Conservation (phyloP, 2,888 invertebrate genomes). For the Argyresthia goedartella region DNA sequence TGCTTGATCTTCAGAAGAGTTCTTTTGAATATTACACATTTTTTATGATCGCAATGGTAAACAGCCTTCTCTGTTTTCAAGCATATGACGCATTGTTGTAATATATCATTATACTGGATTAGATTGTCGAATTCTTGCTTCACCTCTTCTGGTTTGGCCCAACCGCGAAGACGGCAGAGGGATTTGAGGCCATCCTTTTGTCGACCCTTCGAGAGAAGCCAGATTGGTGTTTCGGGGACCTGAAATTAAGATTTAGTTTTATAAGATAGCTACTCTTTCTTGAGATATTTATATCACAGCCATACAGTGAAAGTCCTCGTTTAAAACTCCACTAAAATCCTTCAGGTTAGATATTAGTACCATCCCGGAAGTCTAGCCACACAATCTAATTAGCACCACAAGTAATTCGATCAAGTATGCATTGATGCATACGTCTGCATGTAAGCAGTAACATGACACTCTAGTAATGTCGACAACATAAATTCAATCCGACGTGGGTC, state of each 20-base stretch:
- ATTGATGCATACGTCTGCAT: no score
- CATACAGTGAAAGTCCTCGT: no score
- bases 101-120: slow-evolving; percentile 45
- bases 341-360: no score
- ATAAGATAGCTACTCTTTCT: no score
- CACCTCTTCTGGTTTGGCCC: slow-evolving; percentile 62
- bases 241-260: slow-evolving; percentile 19
- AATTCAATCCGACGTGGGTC: no score
- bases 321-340: no score
- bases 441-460: no score
- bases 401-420: no score
- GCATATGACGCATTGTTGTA: slow-evolving; percentile 44
- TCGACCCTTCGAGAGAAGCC: slow-evolving; percentile 69
- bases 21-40: slow-evolving; percentile 29
- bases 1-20: slow-evolving; percentile 32
- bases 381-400: no score
- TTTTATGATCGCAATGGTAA: slow-evolving; percentile 34
- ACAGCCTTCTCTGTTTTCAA: slow-evolving; percentile 28
- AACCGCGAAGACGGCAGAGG: slow-evolving; percentile 68
- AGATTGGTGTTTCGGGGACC: slow-evolving; percentile 73
- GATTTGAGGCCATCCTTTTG: slow-evolving; percentile 64
- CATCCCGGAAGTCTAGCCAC: no score
- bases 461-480: no score
- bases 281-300: no score
- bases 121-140: slow-evolving; percentile 62